These are phyloP conservation scores for Epinotia ramella DNA, from an alignment of 2,888 invertebrate species.

Conservation along the genomic window DNA sequence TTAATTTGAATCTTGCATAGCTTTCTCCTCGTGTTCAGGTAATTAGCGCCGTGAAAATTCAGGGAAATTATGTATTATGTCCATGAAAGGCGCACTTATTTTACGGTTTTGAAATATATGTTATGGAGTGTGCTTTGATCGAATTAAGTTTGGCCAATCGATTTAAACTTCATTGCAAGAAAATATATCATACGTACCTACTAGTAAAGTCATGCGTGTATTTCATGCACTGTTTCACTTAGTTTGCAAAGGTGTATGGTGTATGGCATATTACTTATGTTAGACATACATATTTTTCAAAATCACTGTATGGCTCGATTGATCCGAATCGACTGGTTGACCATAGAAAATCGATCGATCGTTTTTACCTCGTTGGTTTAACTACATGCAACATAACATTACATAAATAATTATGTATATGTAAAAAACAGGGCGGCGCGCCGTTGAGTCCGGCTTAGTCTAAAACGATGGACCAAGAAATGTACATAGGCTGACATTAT, in stretches of 20 bases:
- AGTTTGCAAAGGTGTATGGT: neutral
- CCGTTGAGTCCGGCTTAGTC: too few species aligned
- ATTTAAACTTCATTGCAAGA: neutral
- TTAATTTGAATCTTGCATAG: neutral
- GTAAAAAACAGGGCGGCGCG: too few species aligned
- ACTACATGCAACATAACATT: too few species aligned
- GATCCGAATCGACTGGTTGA: too few species aligned
- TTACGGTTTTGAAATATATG: neutral
- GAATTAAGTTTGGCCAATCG: conserved; percentile 5
- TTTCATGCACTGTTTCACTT: neutral
- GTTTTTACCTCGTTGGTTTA: too few species aligned
- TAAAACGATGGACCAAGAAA: too few species aligned
- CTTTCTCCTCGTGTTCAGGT: neutral
- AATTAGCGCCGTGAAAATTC: neutral
- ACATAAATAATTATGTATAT: too few species aligned
- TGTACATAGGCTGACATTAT: too few species aligned
- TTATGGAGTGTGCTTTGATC: neutral
- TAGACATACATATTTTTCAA: too few species aligned
- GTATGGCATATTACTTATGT: too few species aligned
- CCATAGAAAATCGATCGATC: too few species aligned
- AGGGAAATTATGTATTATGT: neutral
- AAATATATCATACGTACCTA: neutral
- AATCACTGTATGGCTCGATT: too few species aligned
- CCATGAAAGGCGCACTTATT: neutral
- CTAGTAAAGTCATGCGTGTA: neutral